These are phyloP conservation scores for Luehdorfia chinensis DNA, from an alignment of 1,140 invertebrate species.

Conservation along the genomic window DNA sequence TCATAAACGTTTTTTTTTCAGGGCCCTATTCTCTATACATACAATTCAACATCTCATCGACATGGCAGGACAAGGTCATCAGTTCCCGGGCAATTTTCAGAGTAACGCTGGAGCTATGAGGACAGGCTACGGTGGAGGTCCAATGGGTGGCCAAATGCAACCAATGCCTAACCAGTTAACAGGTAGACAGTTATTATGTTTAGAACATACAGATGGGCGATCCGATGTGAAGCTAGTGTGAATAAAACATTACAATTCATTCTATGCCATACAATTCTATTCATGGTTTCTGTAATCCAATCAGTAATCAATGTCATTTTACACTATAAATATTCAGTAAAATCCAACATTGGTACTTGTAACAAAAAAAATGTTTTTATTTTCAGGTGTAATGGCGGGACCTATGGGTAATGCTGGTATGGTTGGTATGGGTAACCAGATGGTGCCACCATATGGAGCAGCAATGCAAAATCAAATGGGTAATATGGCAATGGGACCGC, in stretches of 20 bases:
- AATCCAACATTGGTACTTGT: no score
- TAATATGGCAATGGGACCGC: conserved; percentile 69
- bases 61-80: conserved; percentile 73
- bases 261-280: no score
- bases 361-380: no score
- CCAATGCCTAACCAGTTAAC: conserved; percentile 65
- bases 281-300: no score
- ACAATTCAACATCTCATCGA: no score
- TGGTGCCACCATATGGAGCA: conserved; percentile 70
- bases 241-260: no score
- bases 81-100: conserved; percentile 70
- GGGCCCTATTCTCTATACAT: no score
- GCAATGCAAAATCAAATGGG: conserved; percentile 70
- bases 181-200: conserved; percentile 33
- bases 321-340: no score
- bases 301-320: no score
- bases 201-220: no score
- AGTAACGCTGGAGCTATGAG: conserved; percentile 62
- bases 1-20: no score
- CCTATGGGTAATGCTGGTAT: conserved; percentile 62
- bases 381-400: conserved; percentile 66
- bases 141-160: conserved; percentile 66
- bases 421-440: conserved; percentile 71
- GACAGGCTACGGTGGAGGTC: conserved; percentile 56
- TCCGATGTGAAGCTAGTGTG: no score